A percentile compares a stretch with the other conserved stretches of the same genome.
These are phyloP conservation scores for Pipistrellus nathusii DNA, from an alignment of 2,797 vertebrate genomes.

Conservation along the genomic window DNA sequence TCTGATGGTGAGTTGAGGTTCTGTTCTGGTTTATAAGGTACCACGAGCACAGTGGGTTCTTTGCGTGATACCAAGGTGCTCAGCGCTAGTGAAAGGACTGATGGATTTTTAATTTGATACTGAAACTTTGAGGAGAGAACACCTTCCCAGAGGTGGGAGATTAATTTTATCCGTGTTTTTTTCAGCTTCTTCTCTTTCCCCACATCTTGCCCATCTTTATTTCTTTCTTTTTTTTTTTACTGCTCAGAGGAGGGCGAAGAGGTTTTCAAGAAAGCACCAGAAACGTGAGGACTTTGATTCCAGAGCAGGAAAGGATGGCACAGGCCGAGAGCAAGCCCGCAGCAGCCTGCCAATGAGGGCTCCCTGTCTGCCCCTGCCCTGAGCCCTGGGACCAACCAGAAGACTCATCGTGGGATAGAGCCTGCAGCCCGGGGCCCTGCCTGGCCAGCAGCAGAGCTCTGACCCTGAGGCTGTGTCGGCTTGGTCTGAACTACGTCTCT, in stretches of 20 bases:
- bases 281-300: background rate
- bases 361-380: background rate
- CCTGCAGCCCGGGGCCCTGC: fast-evolving
- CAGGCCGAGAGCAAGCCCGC: background rate
- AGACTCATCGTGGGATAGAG: fast-evolving
- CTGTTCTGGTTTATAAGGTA: background rate
- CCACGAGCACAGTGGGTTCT: background rate
- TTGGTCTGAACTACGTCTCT: background rate
- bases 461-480: background rate
- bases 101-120: background rate
- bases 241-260: background rate
- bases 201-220: background rate
- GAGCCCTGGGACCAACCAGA: background rate
- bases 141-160: background rate
- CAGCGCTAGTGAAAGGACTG: background rate
- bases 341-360: background rate
- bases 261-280: slow-evolving; percentile 21
- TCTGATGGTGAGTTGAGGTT: background rate
- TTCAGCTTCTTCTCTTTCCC: background rate
- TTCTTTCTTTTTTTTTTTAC: background rate
- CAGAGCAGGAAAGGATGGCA: background rate
- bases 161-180: background rate
- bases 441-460: background rate
- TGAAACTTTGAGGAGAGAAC: background rate
- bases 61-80: background rate